Percentiles rank a stretch among this genome's conserved stretches.
phyloP scores from a whole-genome alignment of 2,113 vertebrate genomes.

The Pluvianellus socialis region DNA sequence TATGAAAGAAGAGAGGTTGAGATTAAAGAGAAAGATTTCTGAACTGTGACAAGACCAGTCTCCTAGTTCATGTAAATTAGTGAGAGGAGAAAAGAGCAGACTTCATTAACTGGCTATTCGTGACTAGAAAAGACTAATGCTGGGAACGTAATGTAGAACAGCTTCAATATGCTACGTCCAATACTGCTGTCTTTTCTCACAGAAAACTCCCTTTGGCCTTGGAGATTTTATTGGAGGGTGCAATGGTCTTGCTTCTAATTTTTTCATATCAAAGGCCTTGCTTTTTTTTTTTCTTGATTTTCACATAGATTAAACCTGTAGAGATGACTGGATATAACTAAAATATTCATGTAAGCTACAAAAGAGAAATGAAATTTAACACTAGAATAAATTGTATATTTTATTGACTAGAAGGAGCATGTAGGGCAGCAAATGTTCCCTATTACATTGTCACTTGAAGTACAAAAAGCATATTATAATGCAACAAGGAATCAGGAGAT shows the following conservation, averaged over 20 bases:
- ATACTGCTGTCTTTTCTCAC: background rate
- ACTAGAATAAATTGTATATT: background rate
- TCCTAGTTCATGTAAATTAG: background rate
- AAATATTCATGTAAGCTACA: background rate
- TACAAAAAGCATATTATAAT: background rate
- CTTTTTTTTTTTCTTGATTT: background rate
- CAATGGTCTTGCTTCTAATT: background rate
- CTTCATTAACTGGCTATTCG: background rate
- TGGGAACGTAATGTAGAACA: background rate
- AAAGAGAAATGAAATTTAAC: constrained; percentile 2
- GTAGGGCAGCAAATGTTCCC: background rate
- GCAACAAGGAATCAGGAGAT: background rate
- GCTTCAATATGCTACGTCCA: background rate
- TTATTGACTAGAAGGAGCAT: constrained; percentile 9
- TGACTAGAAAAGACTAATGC: background rate
- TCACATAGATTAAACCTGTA: background rate
- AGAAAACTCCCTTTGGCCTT: background rate
- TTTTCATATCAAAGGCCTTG: background rate
- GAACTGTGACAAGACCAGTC: background rate
- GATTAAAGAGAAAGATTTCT: background rate
- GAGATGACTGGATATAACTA: background rate
- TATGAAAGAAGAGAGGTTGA: background rate
- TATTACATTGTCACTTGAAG: background rate
- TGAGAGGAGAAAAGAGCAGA: background rate
- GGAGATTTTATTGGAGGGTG: background rate